A percentile compares a stretch with the other conserved stretches of the same genome.
Evolutionary conservation across 2,113 vertebrate species (phyloP).

Genomic region (Menidia beryllina): DNA sequence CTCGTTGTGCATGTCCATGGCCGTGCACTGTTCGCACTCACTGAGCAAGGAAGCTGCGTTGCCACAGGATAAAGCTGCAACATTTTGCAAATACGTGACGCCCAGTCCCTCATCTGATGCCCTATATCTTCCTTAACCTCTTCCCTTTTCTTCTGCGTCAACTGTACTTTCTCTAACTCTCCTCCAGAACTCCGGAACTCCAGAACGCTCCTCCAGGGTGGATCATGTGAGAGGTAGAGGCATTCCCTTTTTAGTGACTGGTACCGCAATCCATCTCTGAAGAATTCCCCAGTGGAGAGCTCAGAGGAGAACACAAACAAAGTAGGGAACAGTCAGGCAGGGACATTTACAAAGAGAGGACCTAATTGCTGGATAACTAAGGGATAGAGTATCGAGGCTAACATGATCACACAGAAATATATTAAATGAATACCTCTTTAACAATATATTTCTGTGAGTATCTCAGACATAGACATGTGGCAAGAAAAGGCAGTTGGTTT

Average conservation of each 20-base stretch:
- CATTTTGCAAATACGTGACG: conserved; percentile 26
- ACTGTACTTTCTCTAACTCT: neutral
- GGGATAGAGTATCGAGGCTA: neutral
- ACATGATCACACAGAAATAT: neutral
- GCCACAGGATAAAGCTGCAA: conserved; percentile 18
- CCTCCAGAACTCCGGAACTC: neutral
- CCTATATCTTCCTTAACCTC: conserved; percentile 17
- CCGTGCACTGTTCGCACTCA: conserved; percentile 26
- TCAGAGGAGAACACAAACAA: conserved; percentile 46
- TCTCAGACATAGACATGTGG: too few relatives aligned
- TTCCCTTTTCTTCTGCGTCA: neutral
- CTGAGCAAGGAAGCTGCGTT: conserved; percentile 28
- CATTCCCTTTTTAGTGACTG: conserved; percentile 56
- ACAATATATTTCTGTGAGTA: neutral
- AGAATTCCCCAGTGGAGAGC: conserved; percentile 39
- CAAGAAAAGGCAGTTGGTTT: too few relatives aligned
- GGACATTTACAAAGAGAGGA: neutral
- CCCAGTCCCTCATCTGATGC: conserved; percentile 7
- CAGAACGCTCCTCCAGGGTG: conserved; percentile 4
- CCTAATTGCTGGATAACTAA: neutral
- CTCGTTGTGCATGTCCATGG: neutral
- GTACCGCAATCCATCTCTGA: conserved; percentile 35
- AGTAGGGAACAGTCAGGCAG: conserved; percentile 14
- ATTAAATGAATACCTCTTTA: neutral
- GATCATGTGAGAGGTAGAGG: conserved; percentile 52